Evolutionary conservation across 2,888 invertebrate species (phyloP).

Genomic region (Spisula solida): DNA sequence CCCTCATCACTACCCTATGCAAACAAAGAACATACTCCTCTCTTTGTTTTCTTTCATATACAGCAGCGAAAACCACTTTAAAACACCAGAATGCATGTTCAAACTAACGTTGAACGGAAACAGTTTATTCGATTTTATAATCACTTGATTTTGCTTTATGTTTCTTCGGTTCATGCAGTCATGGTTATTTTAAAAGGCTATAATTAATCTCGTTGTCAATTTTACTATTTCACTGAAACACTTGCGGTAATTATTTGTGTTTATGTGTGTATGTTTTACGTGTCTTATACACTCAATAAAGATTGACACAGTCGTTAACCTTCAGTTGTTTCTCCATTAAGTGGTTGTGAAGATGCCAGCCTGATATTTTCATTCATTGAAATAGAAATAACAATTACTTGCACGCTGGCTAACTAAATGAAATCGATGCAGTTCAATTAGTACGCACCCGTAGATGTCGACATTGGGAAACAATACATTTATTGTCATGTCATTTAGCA

Average conservation of each 20-base stretch:
- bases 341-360: background rate
- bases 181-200: too few relatives aligned
- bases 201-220: background rate
- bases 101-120: too few relatives aligned
- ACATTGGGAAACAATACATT: background rate
- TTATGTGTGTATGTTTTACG: background rate
- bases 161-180: too few relatives aligned
- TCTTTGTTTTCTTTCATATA: too few relatives aligned
- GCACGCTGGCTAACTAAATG: background rate
- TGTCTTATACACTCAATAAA: slow-evolving; percentile 3
- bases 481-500: background rate
- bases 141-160: too few relatives aligned
- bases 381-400: background rate
- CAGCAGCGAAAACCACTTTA: too few relatives aligned
- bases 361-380: background rate
- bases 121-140: too few relatives aligned
- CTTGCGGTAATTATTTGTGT: background rate
- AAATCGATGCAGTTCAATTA: slow-evolving; percentile 14
- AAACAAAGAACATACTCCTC: too few relatives aligned
- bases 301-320: slow-evolving; percentile 19
- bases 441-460: background rate
- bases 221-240: background rate
- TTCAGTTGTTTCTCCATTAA: background rate
- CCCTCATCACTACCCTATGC: too few relatives aligned
- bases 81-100: too few relatives aligned